These are phyloP conservation scores for Cephalopholis sonnerati DNA, from an alignment of 2,113 vertebrate species.

Conservation along the genomic window DNA sequence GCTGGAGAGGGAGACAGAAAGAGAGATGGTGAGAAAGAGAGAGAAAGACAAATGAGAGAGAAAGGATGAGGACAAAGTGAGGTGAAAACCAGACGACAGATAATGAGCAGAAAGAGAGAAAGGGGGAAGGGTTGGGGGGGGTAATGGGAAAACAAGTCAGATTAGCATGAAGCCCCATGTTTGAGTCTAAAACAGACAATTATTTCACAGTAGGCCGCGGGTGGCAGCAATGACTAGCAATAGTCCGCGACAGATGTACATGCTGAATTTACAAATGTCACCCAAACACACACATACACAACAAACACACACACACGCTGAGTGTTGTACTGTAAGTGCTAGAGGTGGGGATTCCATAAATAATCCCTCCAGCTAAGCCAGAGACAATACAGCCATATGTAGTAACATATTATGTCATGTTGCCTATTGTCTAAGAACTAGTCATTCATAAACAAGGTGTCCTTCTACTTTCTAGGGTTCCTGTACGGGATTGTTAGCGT, in stretches of 20 bases:
- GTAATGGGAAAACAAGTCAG: slow-evolving; percentile 61
- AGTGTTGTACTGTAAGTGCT: neutral
- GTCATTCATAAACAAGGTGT: slow-evolving; percentile 13
- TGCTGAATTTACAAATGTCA: slow-evolving; percentile 8
- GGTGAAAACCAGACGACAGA: slow-evolving; percentile 35
- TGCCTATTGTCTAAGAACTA: slow-evolving; percentile 5
- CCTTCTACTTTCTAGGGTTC: neutral
- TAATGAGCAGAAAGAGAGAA: slow-evolving; percentile 36
- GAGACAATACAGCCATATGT: neutral
- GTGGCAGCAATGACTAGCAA: slow-evolving; percentile 40
- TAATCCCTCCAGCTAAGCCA: slow-evolving; percentile 1
- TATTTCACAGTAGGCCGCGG: slow-evolving; percentile 54
- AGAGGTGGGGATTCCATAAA: slow-evolving; percentile 4
- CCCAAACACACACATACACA: neutral
- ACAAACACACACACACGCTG: neutral
- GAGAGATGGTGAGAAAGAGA: slow-evolving; percentile 2
- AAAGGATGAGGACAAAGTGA: slow-evolving; percentile 17
- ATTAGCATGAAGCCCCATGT: slow-evolving; percentile 60
- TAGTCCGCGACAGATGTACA: slow-evolving; percentile 34
- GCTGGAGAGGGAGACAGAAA: slow-evolving; percentile 41
- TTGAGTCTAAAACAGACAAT: slow-evolving; percentile 54
- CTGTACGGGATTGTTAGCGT: no score
- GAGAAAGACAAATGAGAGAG: slow-evolving; percentile 1
- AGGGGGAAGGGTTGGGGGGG: slow-evolving; percentile 2
- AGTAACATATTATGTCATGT: slow-evolving; percentile 15